phyloP scores from a whole-genome alignment of 2,888 invertebrate genomes.

The Hemaris fuciformis region DNA sequence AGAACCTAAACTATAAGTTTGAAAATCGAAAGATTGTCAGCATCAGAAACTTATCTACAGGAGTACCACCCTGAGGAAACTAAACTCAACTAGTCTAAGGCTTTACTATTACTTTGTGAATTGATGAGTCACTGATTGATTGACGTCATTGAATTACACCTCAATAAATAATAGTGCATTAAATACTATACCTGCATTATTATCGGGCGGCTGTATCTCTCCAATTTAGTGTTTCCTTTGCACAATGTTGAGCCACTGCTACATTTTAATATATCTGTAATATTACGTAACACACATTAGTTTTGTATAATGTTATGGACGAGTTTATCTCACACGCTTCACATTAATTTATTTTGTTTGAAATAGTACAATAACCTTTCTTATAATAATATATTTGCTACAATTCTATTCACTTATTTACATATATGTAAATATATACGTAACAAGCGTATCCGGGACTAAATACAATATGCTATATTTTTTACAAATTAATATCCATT shows the following conservation, averaged over 20 bases:
- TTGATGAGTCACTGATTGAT: too few relatives aligned
- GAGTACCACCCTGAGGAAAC: too few relatives aligned
- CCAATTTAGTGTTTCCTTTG: constrained; percentile 71
- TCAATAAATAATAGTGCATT: background rate
- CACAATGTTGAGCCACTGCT: constrained; percentile 69
- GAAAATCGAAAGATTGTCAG: too few relatives aligned
- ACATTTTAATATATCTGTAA: constrained; percentile 69
- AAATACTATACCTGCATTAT: constrained; percentile 85
- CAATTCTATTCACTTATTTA: background rate
- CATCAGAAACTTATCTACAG: too few relatives aligned
- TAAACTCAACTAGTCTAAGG: too few relatives aligned
- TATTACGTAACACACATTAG: constrained; percentile 5
- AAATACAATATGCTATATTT: too few relatives aligned
- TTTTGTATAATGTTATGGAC: background rate
- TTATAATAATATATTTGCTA: background rate
- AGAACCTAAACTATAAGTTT: too few relatives aligned
- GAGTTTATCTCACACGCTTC: background rate
- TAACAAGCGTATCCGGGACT: background rate
- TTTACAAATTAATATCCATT: too few relatives aligned
- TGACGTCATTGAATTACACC: too few relatives aligned
- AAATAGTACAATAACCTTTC: background rate
- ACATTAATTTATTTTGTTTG: background rate
- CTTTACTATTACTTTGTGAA: too few relatives aligned
- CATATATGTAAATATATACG: background rate
- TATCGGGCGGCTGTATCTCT: constrained; percentile 88